A percentile compares a stretch with the other conserved stretches of the same genome.
Conservation (phyloP, 2,113 vertebrate genomes). For the Tenrec ecaudatus region DNA sequence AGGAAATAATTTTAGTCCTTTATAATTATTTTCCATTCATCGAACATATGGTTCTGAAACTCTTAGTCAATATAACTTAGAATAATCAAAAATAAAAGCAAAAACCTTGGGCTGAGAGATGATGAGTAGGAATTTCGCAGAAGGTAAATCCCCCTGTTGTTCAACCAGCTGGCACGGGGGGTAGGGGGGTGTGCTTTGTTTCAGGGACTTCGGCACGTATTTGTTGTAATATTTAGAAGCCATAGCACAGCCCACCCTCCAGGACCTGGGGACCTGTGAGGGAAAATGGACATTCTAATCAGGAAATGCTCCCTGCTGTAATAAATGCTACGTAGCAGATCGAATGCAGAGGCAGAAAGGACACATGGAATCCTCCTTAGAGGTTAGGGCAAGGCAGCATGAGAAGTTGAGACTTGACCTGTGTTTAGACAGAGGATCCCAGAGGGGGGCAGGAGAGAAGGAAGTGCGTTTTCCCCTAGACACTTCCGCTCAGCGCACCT, state of each 20-base stretch:
- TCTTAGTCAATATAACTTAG: constrained; percentile 1
- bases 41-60: neutral
- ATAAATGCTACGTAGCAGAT: neutral
- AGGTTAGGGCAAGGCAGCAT: neutral
- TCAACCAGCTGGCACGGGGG: neutral
- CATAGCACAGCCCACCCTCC: neutral
- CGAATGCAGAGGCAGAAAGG: neutral
- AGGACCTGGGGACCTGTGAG: constrained; percentile 2
- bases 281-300: constrained; percentile 32
- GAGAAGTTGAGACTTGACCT: neutral
- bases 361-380: neutral
- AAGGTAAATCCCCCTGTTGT: neutral
- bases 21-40: constrained; percentile 42
- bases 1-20: neutral
- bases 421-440: neutral
- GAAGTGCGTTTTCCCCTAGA: constrained; percentile 42
- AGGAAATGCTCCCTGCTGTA: neutral
- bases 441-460: neutral
- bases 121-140: neutral
- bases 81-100: neutral
- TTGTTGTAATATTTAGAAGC: constrained; percentile 44
- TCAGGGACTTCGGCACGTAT: constrained; percentile 23
- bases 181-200: neutral
- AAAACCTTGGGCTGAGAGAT: neutral
- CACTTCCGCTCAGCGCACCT: neutral